Conservation (phyloP, 35 echinoderm and acorn worm species). For the Chiridota heheva region DNA sequence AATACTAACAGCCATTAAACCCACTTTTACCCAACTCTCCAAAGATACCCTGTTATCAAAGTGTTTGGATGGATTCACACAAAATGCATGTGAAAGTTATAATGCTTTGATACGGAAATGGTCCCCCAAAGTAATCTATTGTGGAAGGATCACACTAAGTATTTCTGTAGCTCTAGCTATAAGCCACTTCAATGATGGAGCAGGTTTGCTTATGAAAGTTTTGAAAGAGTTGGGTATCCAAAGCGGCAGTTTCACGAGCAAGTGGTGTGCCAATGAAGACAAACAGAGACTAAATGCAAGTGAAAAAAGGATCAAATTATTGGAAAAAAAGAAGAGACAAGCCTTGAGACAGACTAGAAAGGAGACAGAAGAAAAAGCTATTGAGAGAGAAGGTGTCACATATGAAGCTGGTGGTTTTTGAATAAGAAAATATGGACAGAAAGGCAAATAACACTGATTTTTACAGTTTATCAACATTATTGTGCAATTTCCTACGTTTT, state of each 20-base stretch:
- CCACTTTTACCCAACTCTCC: not conserved
- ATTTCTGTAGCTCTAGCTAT: conserved; percentile 22
- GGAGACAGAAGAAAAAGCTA: not conserved
- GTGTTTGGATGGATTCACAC: conserved; percentile 36
- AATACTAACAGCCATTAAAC: not conserved
- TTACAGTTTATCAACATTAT: too few species aligned
- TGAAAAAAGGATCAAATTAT: not conserved
- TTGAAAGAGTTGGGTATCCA: conserved; percentile 3
- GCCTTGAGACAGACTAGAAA: conserved; percentile 7
- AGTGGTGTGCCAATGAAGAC: conserved; percentile 1
- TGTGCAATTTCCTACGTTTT: too few species aligned
- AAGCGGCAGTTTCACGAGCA: not conserved
- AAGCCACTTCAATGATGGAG: conserved; percentile 46
- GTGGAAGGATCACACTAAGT: not conserved
- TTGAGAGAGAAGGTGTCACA: conserved; percentile 13
- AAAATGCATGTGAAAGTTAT: conserved; percentile 21
- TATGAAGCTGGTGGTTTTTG: conserved; percentile 37
- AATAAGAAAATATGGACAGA: too few species aligned
- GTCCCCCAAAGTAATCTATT: conserved; percentile 10
- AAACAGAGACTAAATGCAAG: not conserved
- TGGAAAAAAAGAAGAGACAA: conserved; percentile 25
- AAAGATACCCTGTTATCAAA: not conserved
- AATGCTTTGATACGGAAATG: conserved; percentile 23
- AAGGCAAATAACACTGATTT: too few species aligned
- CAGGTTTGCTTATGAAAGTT: not conserved